Conservation (phyloP, 2,888 invertebrate genomes). For the Scaptomyza flava region DNA sequence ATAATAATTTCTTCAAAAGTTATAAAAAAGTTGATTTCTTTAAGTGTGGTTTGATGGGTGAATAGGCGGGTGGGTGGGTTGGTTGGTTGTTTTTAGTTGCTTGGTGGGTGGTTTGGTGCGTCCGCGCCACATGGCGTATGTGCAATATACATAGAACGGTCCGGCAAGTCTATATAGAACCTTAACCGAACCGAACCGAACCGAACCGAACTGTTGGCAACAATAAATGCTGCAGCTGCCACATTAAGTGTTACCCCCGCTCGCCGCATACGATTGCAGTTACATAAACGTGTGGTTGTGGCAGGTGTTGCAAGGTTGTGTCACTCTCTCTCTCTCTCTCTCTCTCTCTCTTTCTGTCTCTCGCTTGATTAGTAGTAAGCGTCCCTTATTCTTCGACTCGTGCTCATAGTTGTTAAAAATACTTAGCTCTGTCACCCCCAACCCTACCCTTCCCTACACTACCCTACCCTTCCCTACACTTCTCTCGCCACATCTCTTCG, state of each 20-base stretch:
- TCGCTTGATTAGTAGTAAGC: not conserved
- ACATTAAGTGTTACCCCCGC: conserved; percentile 19
- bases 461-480: too few relatives aligned
- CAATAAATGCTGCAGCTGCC: conserved; percentile 27
- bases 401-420: conserved; percentile 45
- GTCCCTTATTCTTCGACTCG: conserved; percentile 37
- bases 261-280: conserved; percentile 20
- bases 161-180: not conserved
- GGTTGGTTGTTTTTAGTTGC: too few relatives aligned
- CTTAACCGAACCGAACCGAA: not conserved
- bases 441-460: not conserved
- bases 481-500: conserved; percentile 2
- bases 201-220: not conserved
- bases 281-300: conserved; percentile 42
- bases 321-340: not conserved
- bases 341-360: not conserved
- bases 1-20: too few relatives aligned
- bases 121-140: conserved; percentile 34
- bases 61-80: conserved; percentile 11
- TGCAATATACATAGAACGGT: conserved; percentile 10
- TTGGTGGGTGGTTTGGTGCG: conserved; percentile 1
- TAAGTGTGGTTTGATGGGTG: not conserved
- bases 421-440: conserved; percentile 6
- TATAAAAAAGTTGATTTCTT: too few relatives aligned
- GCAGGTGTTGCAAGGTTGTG: conserved; percentile 66